Conservation (phyloP, 2,888 invertebrate species). For the Dilophus febrilis region DNA sequence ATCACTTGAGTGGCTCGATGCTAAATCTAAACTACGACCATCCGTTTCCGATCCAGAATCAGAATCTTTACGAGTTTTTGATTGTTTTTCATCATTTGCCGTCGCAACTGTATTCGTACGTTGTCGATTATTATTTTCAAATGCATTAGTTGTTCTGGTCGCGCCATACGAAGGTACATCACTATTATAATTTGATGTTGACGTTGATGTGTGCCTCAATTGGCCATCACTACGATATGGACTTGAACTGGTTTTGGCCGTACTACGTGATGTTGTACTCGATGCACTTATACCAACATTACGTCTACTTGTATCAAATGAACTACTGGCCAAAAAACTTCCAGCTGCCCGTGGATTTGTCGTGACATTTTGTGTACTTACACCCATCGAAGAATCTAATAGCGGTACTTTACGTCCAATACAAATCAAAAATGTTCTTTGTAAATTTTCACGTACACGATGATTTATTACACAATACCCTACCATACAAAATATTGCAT, state of each 20-base stretch:
- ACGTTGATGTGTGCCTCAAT: constrained; percentile 65
- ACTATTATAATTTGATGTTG: constrained; percentile 75
- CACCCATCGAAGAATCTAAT: constrained; percentile 54
- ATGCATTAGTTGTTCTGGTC: constrained; percentile 33
- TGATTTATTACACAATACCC: constrained; percentile 80
- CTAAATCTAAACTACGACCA: constrained; percentile 72
- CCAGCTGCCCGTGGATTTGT: constrained; percentile 14
- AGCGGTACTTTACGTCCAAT: constrained; percentile 69
- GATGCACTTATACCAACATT: constrained; percentile 89
- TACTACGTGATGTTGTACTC: constrained; percentile 84
- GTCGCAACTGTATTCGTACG: no score
- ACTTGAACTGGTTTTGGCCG: constrained; percentile 86
- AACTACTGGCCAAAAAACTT: constrained; percentile 20
- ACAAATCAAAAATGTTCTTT: constrained; percentile 50
- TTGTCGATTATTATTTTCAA: constrained; percentile 35
- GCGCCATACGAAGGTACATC: constrained; percentile 49
- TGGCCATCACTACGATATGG: constrained; percentile 77
- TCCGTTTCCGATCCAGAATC: constrained; percentile 69
- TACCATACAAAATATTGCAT: constrained; percentile 67
- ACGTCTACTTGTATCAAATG: constrained; percentile 41
- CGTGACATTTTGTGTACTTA: constrained; percentile 59
- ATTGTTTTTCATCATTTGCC: constrained; percentile 18
- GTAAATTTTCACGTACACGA: constrained; percentile 57
- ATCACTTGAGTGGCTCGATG: constrained; percentile 90
- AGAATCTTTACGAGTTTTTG: constrained; percentile 37